A percentile compares a stretch with the other conserved stretches of the same genome.
Conservation (phyloP, 2,888 invertebrate genomes). For the Drosophila testacea region DNA sequence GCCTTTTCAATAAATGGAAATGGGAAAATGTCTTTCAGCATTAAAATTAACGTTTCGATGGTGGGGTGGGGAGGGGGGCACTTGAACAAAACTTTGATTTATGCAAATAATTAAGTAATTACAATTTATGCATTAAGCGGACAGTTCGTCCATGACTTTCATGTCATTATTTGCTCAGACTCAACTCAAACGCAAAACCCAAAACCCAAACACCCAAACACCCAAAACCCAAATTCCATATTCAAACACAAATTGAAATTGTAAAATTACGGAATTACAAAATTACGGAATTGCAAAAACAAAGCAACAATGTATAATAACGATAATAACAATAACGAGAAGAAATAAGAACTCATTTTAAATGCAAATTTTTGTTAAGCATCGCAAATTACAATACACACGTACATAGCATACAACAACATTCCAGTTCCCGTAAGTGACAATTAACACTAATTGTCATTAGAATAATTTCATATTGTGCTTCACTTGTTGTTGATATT, state of each 20-base stretch:
- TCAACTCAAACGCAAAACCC: conserved; percentile 13
- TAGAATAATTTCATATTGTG: conserved; percentile 79
- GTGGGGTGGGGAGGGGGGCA: not conserved
- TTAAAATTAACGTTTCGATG: conserved; percentile 46
- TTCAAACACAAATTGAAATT: conserved; percentile 45
- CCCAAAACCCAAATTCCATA: conserved; percentile 9
- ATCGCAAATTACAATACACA: conserved; percentile 67
- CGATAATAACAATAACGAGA: conserved; percentile 26
- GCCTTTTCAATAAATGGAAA: conserved; percentile 47
- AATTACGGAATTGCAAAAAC: conserved; percentile 37
- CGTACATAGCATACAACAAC: conserved; percentile 26
- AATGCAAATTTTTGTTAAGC: conserved; percentile 72
- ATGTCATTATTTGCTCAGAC: conserved; percentile 64
- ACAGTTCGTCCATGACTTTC: conserved; percentile 51
- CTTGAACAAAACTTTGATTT: conserved; percentile 63
- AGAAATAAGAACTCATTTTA: conserved; percentile 66
- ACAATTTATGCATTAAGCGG: conserved; percentile 68
- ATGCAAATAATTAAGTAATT: conserved; percentile 78
- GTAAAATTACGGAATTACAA: conserved; percentile 41
- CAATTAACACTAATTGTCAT: conserved; percentile 81
- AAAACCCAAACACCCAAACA: no score
- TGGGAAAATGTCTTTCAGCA: conserved; percentile 45
- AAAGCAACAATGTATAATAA: conserved; percentile 11
- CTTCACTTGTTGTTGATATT: conserved; percentile 29
- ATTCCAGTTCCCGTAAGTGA: conserved; percentile 69